phyloP scores from a whole-genome alignment of 1,140 invertebrate genomes.

The Plutomurus gul region DNA sequence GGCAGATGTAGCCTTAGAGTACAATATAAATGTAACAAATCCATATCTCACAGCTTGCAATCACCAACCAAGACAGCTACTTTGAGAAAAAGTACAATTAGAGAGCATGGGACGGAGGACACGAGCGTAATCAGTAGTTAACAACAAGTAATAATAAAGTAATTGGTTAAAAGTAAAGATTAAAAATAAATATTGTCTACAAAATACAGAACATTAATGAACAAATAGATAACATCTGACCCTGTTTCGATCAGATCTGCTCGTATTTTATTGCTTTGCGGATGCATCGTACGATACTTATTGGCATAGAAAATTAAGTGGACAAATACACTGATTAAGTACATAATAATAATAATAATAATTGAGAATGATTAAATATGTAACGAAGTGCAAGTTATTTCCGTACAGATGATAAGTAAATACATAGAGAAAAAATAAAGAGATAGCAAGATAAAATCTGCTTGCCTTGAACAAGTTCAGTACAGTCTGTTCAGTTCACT shows the following conservation, averaged over 20 bases:
- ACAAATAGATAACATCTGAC: conserved; percentile 17
- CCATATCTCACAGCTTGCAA: conserved; percentile 38
- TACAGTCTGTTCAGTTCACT: background rate
- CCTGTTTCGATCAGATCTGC: conserved; percentile 17
- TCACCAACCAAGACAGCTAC: conserved; percentile 36
- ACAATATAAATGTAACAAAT: conserved; percentile 5
- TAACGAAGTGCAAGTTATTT: background rate
- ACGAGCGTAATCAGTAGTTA: conserved; percentile 8
- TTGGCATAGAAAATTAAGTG: background rate
- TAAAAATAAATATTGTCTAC: background rate
- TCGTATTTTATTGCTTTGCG: conserved; percentile 24
- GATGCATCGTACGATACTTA: conserved; percentile 17
- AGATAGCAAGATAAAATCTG: conserved; percentile 7
- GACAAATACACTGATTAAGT: background rate
- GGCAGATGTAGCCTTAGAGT: conserved; percentile 36
- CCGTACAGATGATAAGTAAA: background rate
- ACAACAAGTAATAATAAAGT: conserved; percentile 8
- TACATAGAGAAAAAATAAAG: background rate
- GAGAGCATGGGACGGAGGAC: conserved; percentile 20
- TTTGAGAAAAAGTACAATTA: conserved; percentile 28
- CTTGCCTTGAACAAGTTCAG: conserved; percentile 24
- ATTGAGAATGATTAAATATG: background rate
- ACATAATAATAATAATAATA: background rate
- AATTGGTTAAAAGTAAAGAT: background rate
- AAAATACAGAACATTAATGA: background rate